Evolutionary conservation across 92 coral and sea anemone species (phyloP).

Genomic region (Parazoanthus darwini): DNA sequence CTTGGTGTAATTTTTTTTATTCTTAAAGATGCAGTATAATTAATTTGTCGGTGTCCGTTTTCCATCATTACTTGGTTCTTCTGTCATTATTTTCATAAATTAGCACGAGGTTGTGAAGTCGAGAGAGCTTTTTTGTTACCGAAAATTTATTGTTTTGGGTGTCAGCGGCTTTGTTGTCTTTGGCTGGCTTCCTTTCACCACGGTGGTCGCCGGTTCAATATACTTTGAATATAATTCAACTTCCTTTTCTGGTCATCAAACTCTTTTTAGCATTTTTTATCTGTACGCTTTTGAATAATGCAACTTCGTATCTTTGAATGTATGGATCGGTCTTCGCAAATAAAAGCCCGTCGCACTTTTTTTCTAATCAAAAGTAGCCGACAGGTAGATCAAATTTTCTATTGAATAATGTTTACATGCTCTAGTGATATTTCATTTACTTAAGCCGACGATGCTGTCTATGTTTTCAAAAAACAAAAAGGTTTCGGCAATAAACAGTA

Average conservation of each 20-base stretch:
- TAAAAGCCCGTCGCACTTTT: not conserved
- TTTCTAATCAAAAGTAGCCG: not conserved
- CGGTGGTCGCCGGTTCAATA: not conserved
- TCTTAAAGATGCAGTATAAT: not conserved
- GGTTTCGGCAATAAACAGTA: constrained; percentile 10
- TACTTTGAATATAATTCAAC: not conserved
- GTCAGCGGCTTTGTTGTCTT: not conserved
- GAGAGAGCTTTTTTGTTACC: not conserved
- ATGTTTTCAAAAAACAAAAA: constrained; percentile 19
- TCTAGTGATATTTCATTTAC: constrained; percentile 11
- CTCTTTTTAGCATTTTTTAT: not conserved
- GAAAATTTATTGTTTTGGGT: not conserved
- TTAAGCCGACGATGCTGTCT: constrained; percentile 28
- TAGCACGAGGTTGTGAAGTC: constrained; percentile 18
- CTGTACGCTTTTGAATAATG: not conserved
- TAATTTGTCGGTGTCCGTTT: not conserved
- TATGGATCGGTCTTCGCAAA: too few relatives aligned
- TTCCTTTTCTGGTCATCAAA: not conserved
- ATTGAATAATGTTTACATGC: constrained; percentile 28
- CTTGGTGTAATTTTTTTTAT: too few relatives aligned
- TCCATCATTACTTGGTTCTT: not conserved
- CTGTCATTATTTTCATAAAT: not conserved
- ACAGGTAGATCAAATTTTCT: not conserved
- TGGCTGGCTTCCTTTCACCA: not conserved
- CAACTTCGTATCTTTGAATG: not conserved